phyloP scores from a whole-genome alignment of 2,888 invertebrate genomes.

The Adelognathus sp. region DNA sequence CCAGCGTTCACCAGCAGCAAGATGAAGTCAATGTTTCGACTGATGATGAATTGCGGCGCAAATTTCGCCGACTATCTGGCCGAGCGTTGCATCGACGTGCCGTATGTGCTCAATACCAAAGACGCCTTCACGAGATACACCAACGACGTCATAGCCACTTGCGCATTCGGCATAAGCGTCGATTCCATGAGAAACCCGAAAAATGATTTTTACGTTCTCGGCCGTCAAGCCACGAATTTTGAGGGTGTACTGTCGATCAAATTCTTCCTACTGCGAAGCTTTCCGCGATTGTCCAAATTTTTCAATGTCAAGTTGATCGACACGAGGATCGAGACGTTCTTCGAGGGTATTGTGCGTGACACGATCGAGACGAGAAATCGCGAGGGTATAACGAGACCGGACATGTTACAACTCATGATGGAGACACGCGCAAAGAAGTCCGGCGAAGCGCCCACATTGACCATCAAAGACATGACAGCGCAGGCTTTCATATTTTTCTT shows the following conservation, averaged over 20 bases:
- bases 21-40: constrained; percentile 53
- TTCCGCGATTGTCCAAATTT: constrained; percentile 58
- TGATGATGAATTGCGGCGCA: constrained; percentile 48
- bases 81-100: constrained; percentile 39
- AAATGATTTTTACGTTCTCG: constrained; percentile 64
- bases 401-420: constrained; percentile 83
- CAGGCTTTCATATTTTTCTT: too few relatives aligned
- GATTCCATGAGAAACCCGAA: too few relatives aligned
- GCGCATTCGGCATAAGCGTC: too few relatives aligned
- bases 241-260: constrained; percentile 4
- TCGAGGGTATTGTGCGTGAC: constrained; percentile 32
- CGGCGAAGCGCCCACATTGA: not conserved
- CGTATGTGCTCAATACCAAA: constrained; percentile 63
- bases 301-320: constrained; percentile 27
- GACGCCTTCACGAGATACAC: constrained; percentile 67
- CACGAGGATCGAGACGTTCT: constrained; percentile 27
- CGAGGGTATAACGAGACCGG: constrained; percentile 77
- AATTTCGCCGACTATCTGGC: constrained; percentile 41
- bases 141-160: too few relatives aligned
- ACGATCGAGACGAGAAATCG: constrained; percentile 41
- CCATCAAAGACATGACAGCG: constrained; percentile 80
- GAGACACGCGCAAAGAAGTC: constrained; percentile 70
- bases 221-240: constrained; percentile 34
- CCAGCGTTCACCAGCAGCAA: constrained; percentile 60
- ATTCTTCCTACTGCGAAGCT: constrained; percentile 18